Base-by-base conservation (phyloP, 2,113 vertebrate species). In the Seriola aureovittata region DNA sequence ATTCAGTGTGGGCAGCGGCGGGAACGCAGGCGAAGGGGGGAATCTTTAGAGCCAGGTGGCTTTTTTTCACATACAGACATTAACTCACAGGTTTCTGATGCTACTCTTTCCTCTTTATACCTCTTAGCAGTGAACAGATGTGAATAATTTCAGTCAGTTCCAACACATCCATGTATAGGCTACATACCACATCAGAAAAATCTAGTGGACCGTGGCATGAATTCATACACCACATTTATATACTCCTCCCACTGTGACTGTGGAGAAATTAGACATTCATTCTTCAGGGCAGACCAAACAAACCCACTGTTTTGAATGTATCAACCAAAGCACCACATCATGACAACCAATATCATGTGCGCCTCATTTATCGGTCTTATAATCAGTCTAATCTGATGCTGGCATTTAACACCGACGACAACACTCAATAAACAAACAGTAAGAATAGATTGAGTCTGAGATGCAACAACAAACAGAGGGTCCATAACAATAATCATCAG, bases 361-460 rank as follows among this genome's bases (percentile, higher is more conserved):
- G 32, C 25, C 69, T 86, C 75, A 85, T 90, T 62, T 71, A 71
- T 86, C 58, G 72, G 69, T 87, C 77, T 83, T 64, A 29, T 46
- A 68, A 74, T 83, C 57, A 55, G 63, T 42, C n/a, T 6, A 58
- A 29, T 80, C 36, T 73, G 66, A 62, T 23, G 70, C 34, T 84
- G 72, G 63, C 50, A 87, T 87, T 91, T 72, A 84, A 60, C 76
- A 70, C n/a, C 21, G 58, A 73, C 11, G 23, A 82, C 5, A 62
- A 36, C 21, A 58, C 64, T 75, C 69, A 65, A 86, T 86, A 81
- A 78, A 58, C 16, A 32, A 64, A 58, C 25, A 70, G 34, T 38
- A 40, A 11, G 50, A 63, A 73, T 14, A 58, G 52, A 86, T n/a
- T 70, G 62, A 75, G 38, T 46, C n/a, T 72, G 32, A 65, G 32